Evolutionary conservation across 2,888 invertebrate species (phyloP), one percentile per base, ranked within the genome.

Genomic region (Eilema caniola): DNA sequence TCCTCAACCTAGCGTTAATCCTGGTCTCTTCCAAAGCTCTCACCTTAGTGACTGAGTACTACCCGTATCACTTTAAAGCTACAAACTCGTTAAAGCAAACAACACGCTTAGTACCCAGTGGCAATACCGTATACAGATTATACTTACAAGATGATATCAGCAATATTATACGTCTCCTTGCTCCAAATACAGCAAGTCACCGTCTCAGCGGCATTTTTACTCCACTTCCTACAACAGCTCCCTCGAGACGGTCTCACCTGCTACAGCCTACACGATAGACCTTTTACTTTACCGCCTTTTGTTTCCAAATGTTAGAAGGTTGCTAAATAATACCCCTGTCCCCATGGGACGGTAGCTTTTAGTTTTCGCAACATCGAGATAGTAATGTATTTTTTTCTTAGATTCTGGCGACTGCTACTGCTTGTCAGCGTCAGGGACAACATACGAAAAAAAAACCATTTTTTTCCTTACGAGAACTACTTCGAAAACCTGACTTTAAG

Each of bases 241-340:
- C 90, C 90, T 25, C 2, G 92, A 85, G 92, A 84, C 25, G 23
- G 25, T 80, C 86, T 90, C 92, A 93, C 93, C 94, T 93, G 93
- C 90, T 89, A 91, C 85, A 83, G 78, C 79, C 83, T 80, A 75
- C 75, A 81, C 84, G 87, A 86, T 76, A 83, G 76, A 83, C 88
- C 92, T 91, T 93, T 93, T 91, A 91, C 87, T 91, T 86, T 83
- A 88, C 90, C 92, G 91, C 86, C 83, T 67, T 89, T 92, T 93
- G 89, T 89, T 90, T 89, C 70, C 70, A 76, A 84, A 78, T 77
- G 74, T 75, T 76, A 76, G 56, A 77, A 79, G 74, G 67, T 79
- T 76, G 69, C 76, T 67, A 78, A 82, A 82, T 81, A 83, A 78
- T 82, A 33, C 60, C 71, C n/a, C 7, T 5, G 56, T 74, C 71